Percentiles rank a stretch among this genome's conserved stretches.
These are phyloP conservation scores for Clarias macrocephalus DNA, from an alignment of 2,113 vertebrate species.

Conservation along the genomic window DNA sequence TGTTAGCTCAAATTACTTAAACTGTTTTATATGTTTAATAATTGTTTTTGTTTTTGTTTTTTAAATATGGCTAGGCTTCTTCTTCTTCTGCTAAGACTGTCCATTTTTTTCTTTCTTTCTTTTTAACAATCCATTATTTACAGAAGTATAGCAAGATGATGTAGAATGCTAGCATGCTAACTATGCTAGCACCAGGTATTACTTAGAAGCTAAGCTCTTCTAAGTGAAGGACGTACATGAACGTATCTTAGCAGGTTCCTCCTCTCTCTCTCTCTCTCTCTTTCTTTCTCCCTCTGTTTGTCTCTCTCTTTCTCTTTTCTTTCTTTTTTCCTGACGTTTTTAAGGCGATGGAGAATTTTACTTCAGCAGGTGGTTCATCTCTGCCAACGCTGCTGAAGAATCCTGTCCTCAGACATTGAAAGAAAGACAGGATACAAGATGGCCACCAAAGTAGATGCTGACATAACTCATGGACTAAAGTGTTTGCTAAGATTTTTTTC, in stretches of 20 bases:
- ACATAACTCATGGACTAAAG: conserved; percentile 24
- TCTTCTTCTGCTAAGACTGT: background rate
- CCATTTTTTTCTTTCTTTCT: background rate
- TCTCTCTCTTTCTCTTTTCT: conserved; percentile 47
- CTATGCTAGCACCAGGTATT: background rate
- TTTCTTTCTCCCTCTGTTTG: conserved; percentile 40
- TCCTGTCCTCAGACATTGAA: conserved; percentile 96
- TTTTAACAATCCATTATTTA: background rate
- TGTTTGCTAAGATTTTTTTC: background rate
- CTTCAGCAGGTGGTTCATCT: conserved; percentile 97
- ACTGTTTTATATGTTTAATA: background rate
- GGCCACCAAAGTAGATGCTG: conserved; percentile 56
- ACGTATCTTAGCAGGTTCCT: conserved; percentile 54
- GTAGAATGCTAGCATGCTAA: conserved; percentile 1
- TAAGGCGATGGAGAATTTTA: conserved; percentile 89
- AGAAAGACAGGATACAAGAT: conserved; percentile 75
- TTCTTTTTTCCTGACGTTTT: conserved; percentile 60
- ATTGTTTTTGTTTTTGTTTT: no score
- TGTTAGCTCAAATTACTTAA: background rate
- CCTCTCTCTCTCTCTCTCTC: conserved; percentile 49
- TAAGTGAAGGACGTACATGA: background rate
- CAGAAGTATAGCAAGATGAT: background rate
- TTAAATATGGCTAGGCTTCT: background rate
- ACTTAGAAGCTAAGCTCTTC: conserved; percentile 21
- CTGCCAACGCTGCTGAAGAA: conserved; percentile 99